Evolutionary conservation across 1,140 invertebrate genomes (phyloP), one percentile per base, ranked within the genome.

Genomic region (Trypoxylus dichotomus): DNA sequence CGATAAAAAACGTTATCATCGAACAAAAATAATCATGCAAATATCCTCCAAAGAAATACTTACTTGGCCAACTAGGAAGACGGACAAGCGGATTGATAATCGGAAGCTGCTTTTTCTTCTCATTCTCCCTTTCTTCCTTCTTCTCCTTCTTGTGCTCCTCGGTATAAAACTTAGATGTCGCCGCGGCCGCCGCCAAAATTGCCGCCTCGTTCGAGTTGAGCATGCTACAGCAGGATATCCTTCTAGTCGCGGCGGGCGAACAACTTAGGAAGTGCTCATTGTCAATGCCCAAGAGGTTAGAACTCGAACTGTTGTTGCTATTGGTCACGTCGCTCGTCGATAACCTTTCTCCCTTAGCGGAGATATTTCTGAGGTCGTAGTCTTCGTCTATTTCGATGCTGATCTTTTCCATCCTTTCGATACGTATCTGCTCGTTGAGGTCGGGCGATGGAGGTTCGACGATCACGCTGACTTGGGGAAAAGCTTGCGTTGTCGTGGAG

Each of bases 61-160:
- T 90, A 94, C 92, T 93, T 79, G 95, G 95, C 95, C 95, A 97
- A 81, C 93, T 93, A 11, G 95, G 95, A 73, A 96, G 86, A 75
- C 91, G 90, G 6, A 96, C 95, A 24, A 97, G 84, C 0, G 96
- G 95, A 88, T 97, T 97, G 77, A 97, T 96, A 78, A 97, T 97
- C 6, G 96, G 96, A 75, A 96, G 86, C 83, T 93, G 94, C 13
- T 86, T 85, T 41, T 89, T 89, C 75, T 91, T 81, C 83, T 86
- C 86, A 86, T 32, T 86, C 81, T 79, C 87, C 79, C 82, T 87
- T 84, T 80, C 88, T 83, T 74, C 84, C 81, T 81, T 81, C 58
- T 79, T 86, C 82, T 84, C 82, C 27, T 86, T 86, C 24, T 86
- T 85, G n/a, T 84, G 83, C 11, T 84, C 83, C 5, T 82, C 81